These are phyloP conservation scores for Enchytraeus crypticus DNA, from an alignment of 2,888 invertebrate species.

Conservation along the genomic window DNA sequence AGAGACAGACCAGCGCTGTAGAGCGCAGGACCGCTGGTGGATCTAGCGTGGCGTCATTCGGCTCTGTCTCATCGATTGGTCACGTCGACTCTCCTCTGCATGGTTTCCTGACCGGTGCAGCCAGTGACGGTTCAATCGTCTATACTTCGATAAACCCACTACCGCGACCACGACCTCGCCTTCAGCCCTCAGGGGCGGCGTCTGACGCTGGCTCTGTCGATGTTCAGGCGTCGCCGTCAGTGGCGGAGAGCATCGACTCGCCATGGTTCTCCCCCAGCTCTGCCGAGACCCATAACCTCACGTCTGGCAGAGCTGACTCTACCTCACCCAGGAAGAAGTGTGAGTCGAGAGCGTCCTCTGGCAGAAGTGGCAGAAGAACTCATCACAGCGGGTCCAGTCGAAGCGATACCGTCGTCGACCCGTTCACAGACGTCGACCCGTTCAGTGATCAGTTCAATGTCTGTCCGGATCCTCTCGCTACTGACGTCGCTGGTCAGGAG, in stretches of 20 bases:
- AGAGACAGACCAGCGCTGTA: too few species aligned
- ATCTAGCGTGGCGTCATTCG: too few species aligned
- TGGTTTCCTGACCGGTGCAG: too few species aligned
- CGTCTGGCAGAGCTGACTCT: background rate
- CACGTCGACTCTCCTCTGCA: too few species aligned
- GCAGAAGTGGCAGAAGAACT: background rate
- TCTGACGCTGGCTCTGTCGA: background rate
- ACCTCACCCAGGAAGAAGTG: background rate
- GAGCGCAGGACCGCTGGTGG: too few species aligned
- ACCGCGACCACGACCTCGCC: background rate
- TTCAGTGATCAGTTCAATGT: background rate
- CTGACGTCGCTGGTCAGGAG: background rate
- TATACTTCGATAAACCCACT: background rate
- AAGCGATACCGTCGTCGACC: background rate
- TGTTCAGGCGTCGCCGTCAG: background rate
- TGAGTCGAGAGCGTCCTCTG: background rate
- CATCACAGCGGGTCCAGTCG: background rate
- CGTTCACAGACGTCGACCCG: background rate
- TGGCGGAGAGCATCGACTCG: background rate
- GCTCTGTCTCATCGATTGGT: too few species aligned
- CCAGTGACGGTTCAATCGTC: background rate
- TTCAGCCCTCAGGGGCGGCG: background rate
- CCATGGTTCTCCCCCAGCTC: too few species aligned
- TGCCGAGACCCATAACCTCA: too few species aligned
- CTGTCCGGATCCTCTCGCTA: background rate